These are phyloP conservation scores for Urosaurus nigricauda DNA, from an alignment of 2,797 vertebrate genomes.

Conservation along the genomic window DNA sequence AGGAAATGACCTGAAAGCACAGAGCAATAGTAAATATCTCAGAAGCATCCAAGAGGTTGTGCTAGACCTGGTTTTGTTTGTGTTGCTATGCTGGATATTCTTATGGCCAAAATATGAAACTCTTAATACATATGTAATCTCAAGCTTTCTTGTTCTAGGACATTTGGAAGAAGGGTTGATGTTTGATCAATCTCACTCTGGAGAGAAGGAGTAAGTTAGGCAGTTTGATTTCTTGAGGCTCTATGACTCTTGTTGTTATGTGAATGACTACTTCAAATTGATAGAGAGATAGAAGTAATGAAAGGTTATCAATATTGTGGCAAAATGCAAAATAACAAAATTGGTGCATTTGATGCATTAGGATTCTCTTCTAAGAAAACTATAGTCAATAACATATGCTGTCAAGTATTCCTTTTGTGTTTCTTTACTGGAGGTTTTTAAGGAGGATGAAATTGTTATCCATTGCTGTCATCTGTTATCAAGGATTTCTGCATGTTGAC, in stretches of 20 bases:
- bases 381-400: neutral
- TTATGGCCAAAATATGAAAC: neutral
- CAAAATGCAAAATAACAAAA: constrained; percentile 9
- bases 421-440: neutral
- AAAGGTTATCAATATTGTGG: neutral
- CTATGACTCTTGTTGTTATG: neutral
- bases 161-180: neutral
- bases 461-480: constrained; percentile 4
- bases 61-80: neutral
- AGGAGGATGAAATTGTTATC: neutral
- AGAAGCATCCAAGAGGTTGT: too few relatives aligned
- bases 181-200: neutral
- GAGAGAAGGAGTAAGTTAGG: neutral
- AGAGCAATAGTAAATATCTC: too few relatives aligned
- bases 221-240: neutral
- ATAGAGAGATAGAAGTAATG: neutral
- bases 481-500: neutral
- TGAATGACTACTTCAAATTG: neutral
- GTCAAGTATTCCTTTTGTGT: neutral
- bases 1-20: too few relatives aligned
- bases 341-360: neutral
- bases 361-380: neutral
- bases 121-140: neutral
- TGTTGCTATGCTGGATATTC: neutral
- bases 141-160: neutral